These are phyloP conservation scores for Enteromius radiatus DNA, from an alignment of 2,797 vertebrate species.

Conservation along the genomic window DNA sequence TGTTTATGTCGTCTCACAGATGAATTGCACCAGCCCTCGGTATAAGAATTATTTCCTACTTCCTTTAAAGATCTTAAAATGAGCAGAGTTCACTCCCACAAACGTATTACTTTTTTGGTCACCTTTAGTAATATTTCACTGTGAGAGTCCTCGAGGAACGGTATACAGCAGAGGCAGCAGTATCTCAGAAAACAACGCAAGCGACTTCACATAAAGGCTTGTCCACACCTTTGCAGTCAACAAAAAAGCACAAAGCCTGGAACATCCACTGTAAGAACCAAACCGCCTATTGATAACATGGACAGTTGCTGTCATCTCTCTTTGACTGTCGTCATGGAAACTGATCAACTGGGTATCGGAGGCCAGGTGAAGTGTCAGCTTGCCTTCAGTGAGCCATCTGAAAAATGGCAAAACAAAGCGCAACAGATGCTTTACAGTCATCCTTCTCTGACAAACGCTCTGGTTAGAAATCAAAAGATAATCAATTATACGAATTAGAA, in stretches of 20 bases:
- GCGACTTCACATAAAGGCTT: not conserved
- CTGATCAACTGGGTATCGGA: slow-evolving; percentile 62
- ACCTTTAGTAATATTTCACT: slow-evolving; percentile 1
- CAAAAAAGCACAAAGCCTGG: slow-evolving; percentile 63
- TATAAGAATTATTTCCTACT: slow-evolving; percentile 29
- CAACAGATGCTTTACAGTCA: slow-evolving; percentile 48
- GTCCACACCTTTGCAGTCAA: slow-evolving; percentile 13
- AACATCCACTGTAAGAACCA: slow-evolving; percentile 75
- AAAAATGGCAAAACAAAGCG: slow-evolving; percentile 29
- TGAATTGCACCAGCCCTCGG: slow-evolving; percentile 21
- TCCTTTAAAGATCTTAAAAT: slow-evolving; percentile 10
- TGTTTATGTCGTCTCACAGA: slow-evolving; percentile 23
- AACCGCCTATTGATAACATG: slow-evolving; percentile 73
- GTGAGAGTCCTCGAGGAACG: not conserved
- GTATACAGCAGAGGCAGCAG: not conserved
- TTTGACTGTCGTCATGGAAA: slow-evolving; percentile 82
- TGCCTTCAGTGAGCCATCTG: slow-evolving; percentile 72
- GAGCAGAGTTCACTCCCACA: not conserved
- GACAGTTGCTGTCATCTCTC: slow-evolving; percentile 78
- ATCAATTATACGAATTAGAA: slow-evolving; percentile 1
- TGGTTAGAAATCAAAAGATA: not conserved
- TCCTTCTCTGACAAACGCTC: slow-evolving; percentile 14
- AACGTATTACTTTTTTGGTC: not conserved
- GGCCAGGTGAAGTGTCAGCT: slow-evolving; percentile 80
- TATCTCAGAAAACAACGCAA: not conserved